Base-by-base conservation (phyloP, 1,140 invertebrate species). In the Battus philenor region DNA sequence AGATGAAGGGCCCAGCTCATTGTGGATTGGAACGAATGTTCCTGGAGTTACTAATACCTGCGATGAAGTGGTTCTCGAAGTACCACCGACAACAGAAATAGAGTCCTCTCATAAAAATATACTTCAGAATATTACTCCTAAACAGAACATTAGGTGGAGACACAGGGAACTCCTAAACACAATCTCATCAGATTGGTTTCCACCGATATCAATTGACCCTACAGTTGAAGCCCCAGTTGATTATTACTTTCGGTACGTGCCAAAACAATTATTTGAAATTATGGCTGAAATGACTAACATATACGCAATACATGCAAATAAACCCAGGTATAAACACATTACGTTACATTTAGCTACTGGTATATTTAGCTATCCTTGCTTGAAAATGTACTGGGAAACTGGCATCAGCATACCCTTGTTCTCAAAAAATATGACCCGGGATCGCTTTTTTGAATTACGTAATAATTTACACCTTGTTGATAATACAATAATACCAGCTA, bases 381-480 rank as follows among this genome's bases (percentile, higher is more conserved):
- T 64, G 52, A 63, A 63, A 63, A 55, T 58, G 59, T 63, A 45
- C 15, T 63, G 59, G 50, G 47, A 58, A 58, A 47, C 47, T 1
- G 27, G 31, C 11, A 58, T 44, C 26, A 58, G 55, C 30, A 58
- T 58, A 32, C 55, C 55, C 32, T 53, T 58, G 47, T 58, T 50
- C 50, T 27, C 30, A 29, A 39, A 64, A 9, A 59, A 64, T 33
- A 64, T 64, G 57, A 30, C 61, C 22, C 33, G 61, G 24, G 57
- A 65, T 26, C 47, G 61, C 9, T 59, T 65, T 60, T 65, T 65
- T 52, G 56, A 60, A 43, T 12, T 64, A 31, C 54, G 61, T 44
- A 60, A 59, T 30, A 56, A 47, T 64, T 57, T 64, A 55, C 61
- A 64, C 34, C 39, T 64, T 16, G 53, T 64, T 45, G 61, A 64